phyloP scores from a whole-genome alignment of 2,888 invertebrate genomes.

The Spilarctia lutea region DNA sequence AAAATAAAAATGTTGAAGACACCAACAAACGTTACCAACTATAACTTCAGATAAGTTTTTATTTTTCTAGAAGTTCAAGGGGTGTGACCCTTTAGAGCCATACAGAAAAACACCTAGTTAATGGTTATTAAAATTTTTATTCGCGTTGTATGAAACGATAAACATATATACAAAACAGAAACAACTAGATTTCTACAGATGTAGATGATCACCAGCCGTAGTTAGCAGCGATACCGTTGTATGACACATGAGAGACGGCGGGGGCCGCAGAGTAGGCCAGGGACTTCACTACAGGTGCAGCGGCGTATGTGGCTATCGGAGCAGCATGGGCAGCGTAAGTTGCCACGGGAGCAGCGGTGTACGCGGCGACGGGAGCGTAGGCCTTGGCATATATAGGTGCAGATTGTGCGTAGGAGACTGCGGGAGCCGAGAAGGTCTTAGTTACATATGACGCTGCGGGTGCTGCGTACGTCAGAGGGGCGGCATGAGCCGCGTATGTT shows the following conservation, averaged over 20 bases:
- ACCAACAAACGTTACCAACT: not conserved
- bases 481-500: constrained; percentile 52
- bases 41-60: too few species aligned
- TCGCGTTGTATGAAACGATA: constrained; percentile 71
- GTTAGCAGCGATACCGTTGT: constrained; percentile 87
- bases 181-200: constrained; percentile 71
- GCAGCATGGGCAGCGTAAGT: constrained; percentile 59
- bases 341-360: constrained; percentile 78
- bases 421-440: constrained; percentile 41
- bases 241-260: constrained; percentile 88
- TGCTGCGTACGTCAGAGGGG: constrained; percentile 48
- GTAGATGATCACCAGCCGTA: constrained; percentile 88
- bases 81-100: not conserved
- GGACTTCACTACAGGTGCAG: constrained; percentile 70
- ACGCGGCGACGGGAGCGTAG: constrained; percentile 55
- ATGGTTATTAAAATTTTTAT: constrained; percentile 64
- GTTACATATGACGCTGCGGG: constrained; percentile 40
- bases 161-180: constrained; percentile 68
- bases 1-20: not conserved
- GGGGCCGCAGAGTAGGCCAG: constrained; percentile 86
- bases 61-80: too few species aligned
- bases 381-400: constrained; percentile 68
- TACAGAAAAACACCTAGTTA: not conserved
- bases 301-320: constrained; percentile 57
- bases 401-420: constrained; percentile 54